phyloP scores from a whole-genome alignment of 2,113 vertebrate genomes.

The Oceanites oceanicus region DNA sequence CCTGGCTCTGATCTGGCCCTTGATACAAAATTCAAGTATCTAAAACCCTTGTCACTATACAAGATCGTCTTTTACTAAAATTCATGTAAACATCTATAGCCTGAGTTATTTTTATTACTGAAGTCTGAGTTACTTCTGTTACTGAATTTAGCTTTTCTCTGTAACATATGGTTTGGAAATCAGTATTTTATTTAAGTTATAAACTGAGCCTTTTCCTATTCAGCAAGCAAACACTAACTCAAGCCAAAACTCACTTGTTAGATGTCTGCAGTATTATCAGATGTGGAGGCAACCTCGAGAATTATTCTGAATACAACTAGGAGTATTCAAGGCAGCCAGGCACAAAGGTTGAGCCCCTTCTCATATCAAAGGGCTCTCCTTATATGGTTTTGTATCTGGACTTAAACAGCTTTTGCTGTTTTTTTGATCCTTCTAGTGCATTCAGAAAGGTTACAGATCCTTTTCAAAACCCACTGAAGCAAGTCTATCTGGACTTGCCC shows the following conservation, averaged over 20 bases:
- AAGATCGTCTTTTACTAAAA: not conserved
- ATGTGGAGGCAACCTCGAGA: not conserved
- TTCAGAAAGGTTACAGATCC: not conserved
- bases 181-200: not conserved
- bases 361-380: not conserved
- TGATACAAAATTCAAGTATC: not conserved
- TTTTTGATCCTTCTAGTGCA: not conserved
- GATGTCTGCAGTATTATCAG: not conserved
- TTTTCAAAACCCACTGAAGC: not conserved
- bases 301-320: not conserved
- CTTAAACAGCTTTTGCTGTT: not conserved
- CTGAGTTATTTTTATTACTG: not conserved
- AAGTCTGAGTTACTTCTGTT: not conserved
- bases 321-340: not conserved
- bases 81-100: not conserved
- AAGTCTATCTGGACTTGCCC: not conserved
- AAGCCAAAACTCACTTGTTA: not conserved
- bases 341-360: not conserved
- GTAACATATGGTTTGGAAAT: not conserved
- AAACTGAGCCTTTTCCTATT: not conserved
- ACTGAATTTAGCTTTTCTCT: not conserved
- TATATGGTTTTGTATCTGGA: not conserved
- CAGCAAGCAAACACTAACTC: not conserved
- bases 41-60: not conserved
- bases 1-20: not conserved